Base-by-base conservation (phyloP, 2,113 vertebrate genomes). In the Engystomops pustulosus region DNA sequence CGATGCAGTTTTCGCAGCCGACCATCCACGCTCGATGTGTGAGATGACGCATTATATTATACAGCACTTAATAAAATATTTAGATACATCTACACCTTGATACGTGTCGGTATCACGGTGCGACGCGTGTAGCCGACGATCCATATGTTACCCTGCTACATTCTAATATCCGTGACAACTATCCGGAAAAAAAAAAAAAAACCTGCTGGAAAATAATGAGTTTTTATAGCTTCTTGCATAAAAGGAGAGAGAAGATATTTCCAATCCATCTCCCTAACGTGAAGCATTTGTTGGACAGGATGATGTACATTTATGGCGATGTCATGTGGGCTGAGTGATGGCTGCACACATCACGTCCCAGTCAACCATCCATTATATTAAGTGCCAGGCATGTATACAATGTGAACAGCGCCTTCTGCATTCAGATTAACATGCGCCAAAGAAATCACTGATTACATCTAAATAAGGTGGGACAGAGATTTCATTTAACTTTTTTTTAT, bases 41-140 rank as follows among this genome's bases (percentile, higher is more conserved):
- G 20, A 7, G 36, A 27, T 75, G 80, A 83, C 44, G 30, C 32
- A 67, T 44, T 45, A 17, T 77, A 77, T 78, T 53, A 53, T 65
- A 18, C 41, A 69, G 44, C 12, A 84, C 44, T 68, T 77, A 51
- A 68, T 78, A 9, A 77, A 78, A 84, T 69, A 84, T 84, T 84
- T 77, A 77, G 47, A 65, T 23, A 68, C 49, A 51, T 36, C 72
- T 74, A 83, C 41, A 75, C 62, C 44, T 51, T 45, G 20, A 47
- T 30, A 67, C 44, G 2, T 9, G 17, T 67, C 30, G 5, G 32
- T 83, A 58, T 27, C 69, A 12, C 38, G 18, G 36, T 18, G 6
- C 15, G n/a, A 4, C 25, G 51, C 15, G 49, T 41, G n/a, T 23
- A 44, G 38, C 11, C 38, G 25, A 44, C 27, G 51, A 47, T 83